phyloP scores from a whole-genome alignment of 2,888 invertebrate genomes.

The Phoenoteleia sp. region DNA sequence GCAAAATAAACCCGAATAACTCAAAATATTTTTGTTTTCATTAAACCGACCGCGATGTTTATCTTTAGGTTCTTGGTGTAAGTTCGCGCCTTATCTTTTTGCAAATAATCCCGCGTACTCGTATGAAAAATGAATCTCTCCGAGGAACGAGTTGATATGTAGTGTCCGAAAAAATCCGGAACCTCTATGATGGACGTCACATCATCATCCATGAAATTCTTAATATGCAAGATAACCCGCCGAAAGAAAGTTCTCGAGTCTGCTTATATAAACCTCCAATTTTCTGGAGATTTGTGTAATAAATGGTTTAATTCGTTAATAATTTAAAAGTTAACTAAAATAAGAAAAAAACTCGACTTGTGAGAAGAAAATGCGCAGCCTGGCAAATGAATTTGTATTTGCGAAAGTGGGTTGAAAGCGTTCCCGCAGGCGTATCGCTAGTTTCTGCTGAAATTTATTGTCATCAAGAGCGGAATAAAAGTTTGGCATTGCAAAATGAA shows the following conservation, averaged over 20 bases:
- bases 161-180: too few relatives aligned
- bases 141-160: too few relatives aligned
- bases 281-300: not conserved
- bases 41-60: not conserved
- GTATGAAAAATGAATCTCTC: constrained; percentile 37
- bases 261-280: too few relatives aligned
- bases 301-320: not conserved
- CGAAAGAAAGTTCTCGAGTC: too few relatives aligned
- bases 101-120: constrained; percentile 36
- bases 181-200: too few relatives aligned
- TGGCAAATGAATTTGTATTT: constrained; percentile 4
- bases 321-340: too few relatives aligned
- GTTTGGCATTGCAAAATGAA: constrained; percentile 18
- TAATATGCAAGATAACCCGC: too few relatives aligned
- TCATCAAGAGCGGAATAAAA: constrained; percentile 24
- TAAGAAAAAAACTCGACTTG: too few relatives aligned
- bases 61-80: not conserved
- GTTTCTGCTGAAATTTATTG: constrained; percentile 47
- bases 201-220: too few relatives aligned
- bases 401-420: constrained; percentile 41
- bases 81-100: not conserved
- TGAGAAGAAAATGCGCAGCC: not conserved
- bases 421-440: constrained; percentile 12
- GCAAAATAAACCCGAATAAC: too few relatives aligned
- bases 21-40: not conserved